Base-by-base conservation (phyloP, 2,888 invertebrate genomes). In the Uropetala carovei region DNA sequence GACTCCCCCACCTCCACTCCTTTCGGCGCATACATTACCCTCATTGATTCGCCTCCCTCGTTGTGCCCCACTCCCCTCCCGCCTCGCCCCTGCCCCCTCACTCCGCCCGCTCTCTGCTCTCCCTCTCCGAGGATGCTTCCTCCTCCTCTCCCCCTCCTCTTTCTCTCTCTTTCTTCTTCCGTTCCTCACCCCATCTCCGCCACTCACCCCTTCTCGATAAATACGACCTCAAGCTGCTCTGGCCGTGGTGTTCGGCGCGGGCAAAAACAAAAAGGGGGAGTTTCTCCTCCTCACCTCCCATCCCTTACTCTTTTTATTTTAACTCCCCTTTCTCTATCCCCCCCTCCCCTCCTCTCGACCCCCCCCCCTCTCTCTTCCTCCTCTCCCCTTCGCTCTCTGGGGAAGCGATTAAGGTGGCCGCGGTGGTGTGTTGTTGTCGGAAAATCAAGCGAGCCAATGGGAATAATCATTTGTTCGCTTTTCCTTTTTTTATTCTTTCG, bases 1-100 rank as follows among this genome's bases (percentile, higher is more conserved):
- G 14, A 18, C 83, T 57, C 83, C 83, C 18, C 56, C 30, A 16
- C 9, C 43, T 43, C 43, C 43, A 43, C 43, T 18, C 68, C n/a
- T 75, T 75, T 27, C 22, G 64, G 43, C 89, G 89, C 89, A 89
- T 89, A 64, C 64, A 89, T 89, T 89, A 43, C 89, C 89, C 68
- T 89, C 89, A 89, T 89, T 89, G 89, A 89, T 89, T 89, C 89
- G 89, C 60, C 68, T 89, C 68, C 30, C 60, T 18, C 14, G 27
- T 30, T 60, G 59, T 60, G 27, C 86, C 22, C 86, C 30, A 13
- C 18, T 18, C 7, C 60, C 86, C n/a, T n/a, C 64, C n/a, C 56
- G 18, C 64, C 64, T 64, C 18, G 18, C 13, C 18, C n/a, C 64
- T n/a, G 5, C 7, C 16, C 64, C 64, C 13, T 13, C 64, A 16